These are phyloP conservation scores for Myocastor coypus DNA, from an alignment of 2,113 vertebrate species.

Conservation along the genomic window DNA sequence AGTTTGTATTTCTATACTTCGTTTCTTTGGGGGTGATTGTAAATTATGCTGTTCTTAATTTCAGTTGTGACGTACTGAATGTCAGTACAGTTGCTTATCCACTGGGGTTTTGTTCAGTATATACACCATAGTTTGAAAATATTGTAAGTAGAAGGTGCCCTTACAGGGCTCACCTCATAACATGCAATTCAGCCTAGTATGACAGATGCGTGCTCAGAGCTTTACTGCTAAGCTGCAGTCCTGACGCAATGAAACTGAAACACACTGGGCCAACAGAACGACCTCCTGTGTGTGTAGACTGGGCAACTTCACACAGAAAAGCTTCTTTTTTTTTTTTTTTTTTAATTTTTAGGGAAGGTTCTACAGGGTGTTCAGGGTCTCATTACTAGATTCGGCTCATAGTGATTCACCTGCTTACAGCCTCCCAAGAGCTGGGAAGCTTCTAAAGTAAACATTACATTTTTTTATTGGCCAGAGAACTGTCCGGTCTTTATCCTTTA, in stretches of 20 bases:
- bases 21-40: background rate
- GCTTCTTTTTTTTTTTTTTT: background rate
- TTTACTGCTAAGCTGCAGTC: too few relatives aligned
- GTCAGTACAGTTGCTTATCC: background rate
- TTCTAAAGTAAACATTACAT: background rate
- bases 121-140: background rate
- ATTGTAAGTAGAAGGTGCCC: too few relatives aligned
- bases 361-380: too few relatives aligned
- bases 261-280: background rate
- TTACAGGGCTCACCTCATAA: accelerated
- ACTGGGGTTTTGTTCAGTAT: background rate
- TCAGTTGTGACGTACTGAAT: background rate
- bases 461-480: background rate
- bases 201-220: too few relatives aligned
- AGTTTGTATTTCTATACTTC: background rate
- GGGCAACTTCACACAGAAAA: background rate
- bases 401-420: too few relatives aligned
- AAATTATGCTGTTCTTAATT: background rate
- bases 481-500: background rate
- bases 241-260: background rate
- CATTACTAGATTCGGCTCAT: too few relatives aligned
- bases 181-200: background rate
- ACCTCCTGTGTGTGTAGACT: background rate
- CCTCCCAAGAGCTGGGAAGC: background rate
- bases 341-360: too few relatives aligned